Conservation (phyloP, 2,888 invertebrate species). For the Polylopha cassiicola region DNA sequence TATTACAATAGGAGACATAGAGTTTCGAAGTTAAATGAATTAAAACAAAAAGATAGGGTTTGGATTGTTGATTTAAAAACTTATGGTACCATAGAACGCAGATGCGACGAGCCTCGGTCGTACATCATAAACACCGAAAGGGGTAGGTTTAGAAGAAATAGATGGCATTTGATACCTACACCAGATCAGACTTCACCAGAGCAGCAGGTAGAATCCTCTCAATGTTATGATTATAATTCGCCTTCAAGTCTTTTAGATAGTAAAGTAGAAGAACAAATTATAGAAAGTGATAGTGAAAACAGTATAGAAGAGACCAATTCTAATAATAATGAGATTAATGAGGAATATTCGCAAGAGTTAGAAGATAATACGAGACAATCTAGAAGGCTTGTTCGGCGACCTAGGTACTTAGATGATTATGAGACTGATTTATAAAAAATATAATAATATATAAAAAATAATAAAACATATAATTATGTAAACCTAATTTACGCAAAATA, state of each 20-base stretch:
- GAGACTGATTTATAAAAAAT: too few relatives aligned
- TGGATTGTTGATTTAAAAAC: not conserved
- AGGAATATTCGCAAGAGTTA: too few relatives aligned
- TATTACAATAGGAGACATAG: not conserved
- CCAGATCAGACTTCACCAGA: not conserved
- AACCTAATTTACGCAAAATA: too few relatives aligned
- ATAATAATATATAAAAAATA: too few relatives aligned
- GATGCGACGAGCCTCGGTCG: not conserved
- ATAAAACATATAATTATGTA: too few relatives aligned
- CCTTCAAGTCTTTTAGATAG: not conserved
- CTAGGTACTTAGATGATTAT: too few relatives aligned
- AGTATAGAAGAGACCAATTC: too few relatives aligned
- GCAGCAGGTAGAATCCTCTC: not conserved
- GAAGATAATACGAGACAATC: too few relatives aligned
- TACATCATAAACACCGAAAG: not conserved
- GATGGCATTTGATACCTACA: not conserved
- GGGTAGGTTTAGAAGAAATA: constrained; percentile 1
- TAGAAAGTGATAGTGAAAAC: not conserved
- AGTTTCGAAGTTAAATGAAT: not conserved
- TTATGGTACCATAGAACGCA: not conserved
- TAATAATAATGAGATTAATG: too few relatives aligned
- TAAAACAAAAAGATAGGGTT: not conserved
- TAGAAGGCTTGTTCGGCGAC: too few relatives aligned
- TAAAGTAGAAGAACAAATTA: not conserved
- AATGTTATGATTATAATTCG: not conserved